Base-by-base conservation (phyloP, 2,113 vertebrate species). In the Sceloporus tristichus region DNA sequence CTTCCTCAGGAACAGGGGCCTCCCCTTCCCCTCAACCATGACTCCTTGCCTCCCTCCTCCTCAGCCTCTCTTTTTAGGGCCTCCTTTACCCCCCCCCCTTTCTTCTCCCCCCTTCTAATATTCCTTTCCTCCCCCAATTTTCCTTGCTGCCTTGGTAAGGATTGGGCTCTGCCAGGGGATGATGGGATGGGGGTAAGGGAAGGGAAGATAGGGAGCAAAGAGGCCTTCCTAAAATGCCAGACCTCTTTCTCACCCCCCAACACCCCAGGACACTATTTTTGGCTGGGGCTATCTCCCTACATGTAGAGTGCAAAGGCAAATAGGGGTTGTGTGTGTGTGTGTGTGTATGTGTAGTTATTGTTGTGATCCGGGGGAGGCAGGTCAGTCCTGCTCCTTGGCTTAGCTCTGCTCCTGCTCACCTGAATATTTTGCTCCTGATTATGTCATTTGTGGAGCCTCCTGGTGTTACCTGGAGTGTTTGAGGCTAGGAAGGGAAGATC, bases 131-230 rank as follows among this genome's bases (percentile, higher is more conserved):
- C 68, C 66, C 27, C 73, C 92, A 90, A 90, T 92, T 92, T 92
- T 93, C 91, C 87, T 93, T 92, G 90, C 85, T 95, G 95, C 91
- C 90, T 93, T 95, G 95, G 94, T 94, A 95, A 93, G 95, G 95
- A 92, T 94, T 92, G 96, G 94, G 53, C 27, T 94, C 94, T 90
- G 91, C 88, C 85, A 90, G 92, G 92, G 94, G 94, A 89, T 92
- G 92, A 77, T 65, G 62, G 75, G 65, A 34, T 40, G 48, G 76
- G 79, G 40, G 84, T 29, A 10, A n/a, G 38, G n/a, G 68, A 54
- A 25, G 21, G 7, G 68, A 42, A 9, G 38, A 23, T 29, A 40
- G 34, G 34, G 34, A 34, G 34, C 54, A 2, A 42, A 9, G 71
- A 87, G 86, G 86, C 86, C 79, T 82, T 82, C 71, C 54, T 87